These are phyloP conservation scores for Varecia variegata DNA, from an alignment of 2,797 vertebrate species.

Conservation along the genomic window DNA sequence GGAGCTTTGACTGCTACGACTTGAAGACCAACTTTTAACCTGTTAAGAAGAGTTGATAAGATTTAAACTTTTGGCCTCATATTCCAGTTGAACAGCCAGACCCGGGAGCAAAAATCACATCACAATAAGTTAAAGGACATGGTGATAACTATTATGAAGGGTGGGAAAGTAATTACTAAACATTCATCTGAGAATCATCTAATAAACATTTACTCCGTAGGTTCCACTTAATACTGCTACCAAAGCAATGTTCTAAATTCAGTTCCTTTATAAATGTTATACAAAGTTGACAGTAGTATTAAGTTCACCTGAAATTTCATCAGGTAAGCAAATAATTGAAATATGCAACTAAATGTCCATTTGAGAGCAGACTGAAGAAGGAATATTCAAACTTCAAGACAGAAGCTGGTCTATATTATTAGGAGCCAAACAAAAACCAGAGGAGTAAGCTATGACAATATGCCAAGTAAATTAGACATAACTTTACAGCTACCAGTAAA, in stretches of 20 bases:
- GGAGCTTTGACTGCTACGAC: constrained; percentile 98
- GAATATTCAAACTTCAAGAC: neutral
- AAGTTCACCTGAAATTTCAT: neutral
- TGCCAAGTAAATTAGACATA: neutral
- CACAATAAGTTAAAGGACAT: neutral
- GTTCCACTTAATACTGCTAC: neutral
- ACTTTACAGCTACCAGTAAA: neutral
- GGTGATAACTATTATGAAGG: neutral
- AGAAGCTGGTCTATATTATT: neutral
- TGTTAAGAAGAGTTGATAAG: constrained; percentile 75
- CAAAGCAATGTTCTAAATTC: neutral
- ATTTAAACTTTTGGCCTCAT: neutral
- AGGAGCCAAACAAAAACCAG: neutral
- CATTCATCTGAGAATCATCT: neutral
- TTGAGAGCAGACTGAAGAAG: neutral
- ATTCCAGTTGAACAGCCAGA: neutral
- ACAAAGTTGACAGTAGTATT: neutral
- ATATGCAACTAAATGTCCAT: neutral
- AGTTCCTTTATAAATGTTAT: neutral
- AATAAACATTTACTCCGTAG: neutral
- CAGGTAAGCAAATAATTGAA: neutral
- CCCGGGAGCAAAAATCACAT: neutral
- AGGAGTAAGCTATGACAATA: neutral
- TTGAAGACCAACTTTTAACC: constrained; percentile 97
- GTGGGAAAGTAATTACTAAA: neutral